Conservation (phyloP, 1,140 invertebrate genomes). For the Drosophila bocki region DNA sequence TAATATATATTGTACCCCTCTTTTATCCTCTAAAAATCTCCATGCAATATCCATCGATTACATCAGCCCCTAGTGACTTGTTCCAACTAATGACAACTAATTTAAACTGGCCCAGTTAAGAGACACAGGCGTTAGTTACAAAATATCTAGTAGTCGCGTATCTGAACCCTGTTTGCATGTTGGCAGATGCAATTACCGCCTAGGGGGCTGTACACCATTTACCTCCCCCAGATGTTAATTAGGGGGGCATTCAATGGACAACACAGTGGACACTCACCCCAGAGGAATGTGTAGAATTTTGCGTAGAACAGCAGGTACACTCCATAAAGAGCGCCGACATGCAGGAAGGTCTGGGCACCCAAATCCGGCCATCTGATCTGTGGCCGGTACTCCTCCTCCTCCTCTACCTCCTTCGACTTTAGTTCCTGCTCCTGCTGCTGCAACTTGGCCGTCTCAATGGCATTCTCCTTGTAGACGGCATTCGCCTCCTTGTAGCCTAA, state of each 20-base stretch:
- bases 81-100: conserved; percentile 16
- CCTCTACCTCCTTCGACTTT: conserved; percentile 4
- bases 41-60: background rate
- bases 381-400: conserved; percentile 86
- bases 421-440: conserved; percentile 10
- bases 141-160: conserved; percentile 33
- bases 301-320: conserved; percentile 88
- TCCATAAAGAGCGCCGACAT: conserved; percentile 89
- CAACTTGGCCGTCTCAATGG: conserved; percentile 8
- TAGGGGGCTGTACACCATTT: conserved; percentile 9
- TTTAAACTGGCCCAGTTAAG: conserved; percentile 24
- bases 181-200: conserved; percentile 51
- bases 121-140: conserved; percentile 12
- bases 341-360: conserved; percentile 88
- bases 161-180: conserved; percentile 36
- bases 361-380: conserved; percentile 90
- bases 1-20: background rate
- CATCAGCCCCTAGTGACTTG: background rate
- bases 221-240: conserved; percentile 41
- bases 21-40: background rate
- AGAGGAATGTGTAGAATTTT: conserved; percentile 89
- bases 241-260: background rate
- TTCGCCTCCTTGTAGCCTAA: conserved; percentile 77
- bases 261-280: conserved; percentile 88
- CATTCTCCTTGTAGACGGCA: conserved; percentile 75